Base-by-base conservation (phyloP, 2,888 invertebrate species). In the Thalpophila matura region DNA sequence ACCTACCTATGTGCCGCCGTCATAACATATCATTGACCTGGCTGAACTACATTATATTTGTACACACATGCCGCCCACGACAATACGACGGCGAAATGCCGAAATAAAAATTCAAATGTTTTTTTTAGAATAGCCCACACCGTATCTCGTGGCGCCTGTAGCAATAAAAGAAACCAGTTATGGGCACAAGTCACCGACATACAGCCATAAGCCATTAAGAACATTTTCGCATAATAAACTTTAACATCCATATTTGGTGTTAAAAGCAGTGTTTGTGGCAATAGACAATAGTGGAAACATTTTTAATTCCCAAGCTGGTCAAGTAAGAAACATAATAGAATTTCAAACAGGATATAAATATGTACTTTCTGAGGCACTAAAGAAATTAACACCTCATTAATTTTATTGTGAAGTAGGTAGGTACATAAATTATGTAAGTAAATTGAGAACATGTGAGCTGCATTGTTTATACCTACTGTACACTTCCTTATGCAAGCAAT, bases 131-230 rank as follows among this genome's bases (percentile, higher is more conserved):
- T 45, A 59, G 27, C 35, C 51, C 26, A 37, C 46, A 12, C 33
- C 6, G 22, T 53, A 47, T 59, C 49, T 35, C 42, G 22, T 54
- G 75, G 75, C 63, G 66, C 76, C 54, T 51, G 27, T 35, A 49
- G 62, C 35, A 60, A 73, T 78, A 76, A 79, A 79, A 65, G 45
- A 65, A 79, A 74, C 79, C 79, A 67, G 77, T 79, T 75, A 78
- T 72, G 61, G 73, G 53, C 55, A 59, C 59, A 68, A 59, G 54
- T 51, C 40, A 55, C 43, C 38, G 22, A 22, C 45, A 49, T 59
- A 67, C 16, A 50, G 58, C 60, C 59, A 45, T 63, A 14, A 50
- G 58, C 60, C 59, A 45, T 63, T 62, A 60, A 51, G 54, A 35
- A 49, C 57, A 62, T 77, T 77, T 74, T 77, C 27, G 57, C 69